phyloP scores from a whole-genome alignment of 2,113 vertebrate genomes.

The Mesocricetus auratus region DNA sequence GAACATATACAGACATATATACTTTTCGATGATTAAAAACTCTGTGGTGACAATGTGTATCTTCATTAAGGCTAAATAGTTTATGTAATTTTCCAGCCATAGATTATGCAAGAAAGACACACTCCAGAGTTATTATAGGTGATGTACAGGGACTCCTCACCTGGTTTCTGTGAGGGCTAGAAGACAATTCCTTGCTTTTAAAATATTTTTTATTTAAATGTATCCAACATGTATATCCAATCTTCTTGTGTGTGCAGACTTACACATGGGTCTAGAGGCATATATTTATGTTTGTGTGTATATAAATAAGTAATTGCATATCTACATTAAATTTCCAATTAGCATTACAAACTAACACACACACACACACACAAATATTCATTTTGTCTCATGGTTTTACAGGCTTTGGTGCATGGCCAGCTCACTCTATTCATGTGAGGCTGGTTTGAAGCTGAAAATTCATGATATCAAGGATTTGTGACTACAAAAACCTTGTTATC shows the following conservation, averaged over 20 bases:
- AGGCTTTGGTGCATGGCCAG: neutral
- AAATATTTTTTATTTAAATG: neutral
- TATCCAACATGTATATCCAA: neutral
- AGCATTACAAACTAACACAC: neutral
- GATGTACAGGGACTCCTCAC: neutral
- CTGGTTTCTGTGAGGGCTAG: neutral
- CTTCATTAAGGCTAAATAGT: neutral
- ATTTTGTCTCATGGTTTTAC: neutral
- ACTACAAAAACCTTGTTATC: neutral
- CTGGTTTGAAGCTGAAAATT: neutral
- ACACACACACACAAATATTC: neutral
- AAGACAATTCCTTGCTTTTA: neutral
- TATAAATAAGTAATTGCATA: neutral
- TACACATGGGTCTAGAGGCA: neutral
- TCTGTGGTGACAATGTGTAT: neutral
- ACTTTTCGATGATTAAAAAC: neutral
- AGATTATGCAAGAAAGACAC: conserved; percentile 12
- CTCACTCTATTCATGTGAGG: neutral
- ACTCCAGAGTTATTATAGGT: neutral
- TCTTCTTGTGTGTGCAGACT: neutral
- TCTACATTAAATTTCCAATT: neutral
- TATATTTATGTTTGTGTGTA: neutral
- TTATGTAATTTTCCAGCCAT: neutral
- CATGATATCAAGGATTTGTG: neutral
- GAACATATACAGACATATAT: neutral